Evolutionary conservation across 2,888 invertebrate genomes (phyloP).

Genomic region (Melipona bicolor): DNA sequence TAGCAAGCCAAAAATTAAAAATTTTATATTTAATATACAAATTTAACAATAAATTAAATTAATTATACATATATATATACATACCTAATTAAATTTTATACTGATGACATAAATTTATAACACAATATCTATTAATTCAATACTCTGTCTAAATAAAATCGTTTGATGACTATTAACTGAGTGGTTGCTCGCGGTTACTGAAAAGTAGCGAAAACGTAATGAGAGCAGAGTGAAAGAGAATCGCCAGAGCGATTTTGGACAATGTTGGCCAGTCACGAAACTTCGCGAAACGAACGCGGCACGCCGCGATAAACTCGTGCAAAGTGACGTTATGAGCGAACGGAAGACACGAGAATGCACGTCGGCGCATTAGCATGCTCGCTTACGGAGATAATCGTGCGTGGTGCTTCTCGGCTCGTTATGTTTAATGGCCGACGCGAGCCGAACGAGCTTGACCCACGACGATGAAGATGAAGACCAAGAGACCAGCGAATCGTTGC

Average conservation of each 20-base stretch:
- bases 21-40: no score
- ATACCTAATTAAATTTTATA: no score
- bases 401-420: constrained; percentile 61
- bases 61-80: no score
- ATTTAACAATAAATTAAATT: no score
- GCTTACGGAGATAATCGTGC: constrained; percentile 66
- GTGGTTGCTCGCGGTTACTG: constrained; percentile 3
- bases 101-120: no score
- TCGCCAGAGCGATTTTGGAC: constrained; percentile 15
- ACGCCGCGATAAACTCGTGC: constrained; percentile 55
- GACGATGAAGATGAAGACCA: constrained; percentile 48
- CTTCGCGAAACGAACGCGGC: constrained; percentile 22
- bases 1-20: no score
- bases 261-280: constrained; percentile 23
- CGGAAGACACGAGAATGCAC: constrained; percentile 60
- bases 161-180: no score
- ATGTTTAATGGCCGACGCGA: constrained; percentile 62
- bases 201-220: constrained; percentile 10
- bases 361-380: constrained; percentile 66
- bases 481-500: constrained; percentile 16
- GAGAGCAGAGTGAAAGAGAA: background rate
- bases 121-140: no score
- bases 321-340: constrained; percentile 55
- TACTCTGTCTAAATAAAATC: no score
- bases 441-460: constrained; percentile 57